A percentile compares a stretch with the other conserved stretches of the same genome.
phyloP scores from a whole-genome alignment of 2,888 invertebrate genomes.

The Philereme vetulata region DNA sequence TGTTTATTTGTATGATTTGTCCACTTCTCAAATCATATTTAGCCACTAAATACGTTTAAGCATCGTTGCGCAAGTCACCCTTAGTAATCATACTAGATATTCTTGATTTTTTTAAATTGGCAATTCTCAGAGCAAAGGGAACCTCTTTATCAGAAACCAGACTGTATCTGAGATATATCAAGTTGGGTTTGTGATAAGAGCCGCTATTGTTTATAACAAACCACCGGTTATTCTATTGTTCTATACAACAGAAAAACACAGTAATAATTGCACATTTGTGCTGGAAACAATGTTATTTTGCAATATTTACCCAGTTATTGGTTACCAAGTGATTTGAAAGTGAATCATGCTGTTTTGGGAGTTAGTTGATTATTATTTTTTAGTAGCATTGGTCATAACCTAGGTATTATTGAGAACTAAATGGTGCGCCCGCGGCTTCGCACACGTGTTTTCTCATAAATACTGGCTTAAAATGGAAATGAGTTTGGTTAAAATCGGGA shows the following conservation, averaged over 20 bases:
- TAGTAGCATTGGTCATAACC: not conserved
- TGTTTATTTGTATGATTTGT: too few species aligned
- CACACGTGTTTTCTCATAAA: too few species aligned
- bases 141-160: slow-evolving; percentile 16
- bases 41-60: too few species aligned
- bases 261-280: slow-evolving; percentile 60
- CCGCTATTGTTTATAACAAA: slow-evolving; percentile 63
- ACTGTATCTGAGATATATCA: slow-evolving; percentile 23
- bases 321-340: not conserved
- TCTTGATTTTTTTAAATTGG: too few species aligned
- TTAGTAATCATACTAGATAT: too few species aligned
- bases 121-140: not conserved
- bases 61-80: too few species aligned
- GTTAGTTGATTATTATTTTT: not conserved
- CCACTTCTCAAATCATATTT: too few species aligned
- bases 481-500: too few species aligned
- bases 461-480: too few species aligned
- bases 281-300: slow-evolving; percentile 45
- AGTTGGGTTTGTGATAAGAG: slow-evolving; percentile 53
- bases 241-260: slow-evolving; percentile 58
- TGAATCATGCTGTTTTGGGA: not conserved
- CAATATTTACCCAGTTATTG: not conserved
- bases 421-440: not conserved
- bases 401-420: not conserved
- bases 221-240: slow-evolving; percentile 57